Conservation (phyloP, 2,888 invertebrate genomes). For the Drosophila anomalata region DNA sequence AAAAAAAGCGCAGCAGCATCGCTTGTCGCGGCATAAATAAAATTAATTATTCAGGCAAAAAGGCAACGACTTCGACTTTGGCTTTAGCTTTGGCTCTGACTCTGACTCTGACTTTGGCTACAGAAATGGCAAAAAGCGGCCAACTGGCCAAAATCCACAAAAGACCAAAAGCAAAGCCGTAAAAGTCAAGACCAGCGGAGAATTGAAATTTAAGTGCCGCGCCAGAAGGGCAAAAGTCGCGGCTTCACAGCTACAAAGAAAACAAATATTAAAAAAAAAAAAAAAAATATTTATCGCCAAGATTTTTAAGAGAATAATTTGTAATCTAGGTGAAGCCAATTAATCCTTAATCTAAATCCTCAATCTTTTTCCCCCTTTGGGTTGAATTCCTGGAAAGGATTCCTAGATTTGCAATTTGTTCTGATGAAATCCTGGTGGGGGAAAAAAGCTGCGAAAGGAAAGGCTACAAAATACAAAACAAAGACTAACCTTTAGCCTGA, state of each 20-base stretch:
- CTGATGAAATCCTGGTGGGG: constrained; percentile 17
- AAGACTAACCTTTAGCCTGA: constrained; percentile 25
- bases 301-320: background rate
- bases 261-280: constrained; percentile 2
- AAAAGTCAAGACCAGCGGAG: constrained; percentile 52
- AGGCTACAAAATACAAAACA: constrained; percentile 32
- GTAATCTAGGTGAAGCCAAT: background rate
- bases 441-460: constrained; percentile 7
- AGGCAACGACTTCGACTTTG: constrained; percentile 31
- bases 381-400: background rate
- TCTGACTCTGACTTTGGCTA: constrained; percentile 8
- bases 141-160: constrained; percentile 36
- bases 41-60: constrained; percentile 62
- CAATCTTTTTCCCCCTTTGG: background rate
- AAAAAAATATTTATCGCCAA: constrained; percentile 27
- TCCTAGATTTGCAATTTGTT: constrained; percentile 14
- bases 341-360: background rate
- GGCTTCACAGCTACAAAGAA: background rate
- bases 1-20: constrained; percentile 41
- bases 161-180: constrained; percentile 50
- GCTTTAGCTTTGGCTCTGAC: constrained; percentile 14
- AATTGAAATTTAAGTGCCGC: constrained; percentile 43
- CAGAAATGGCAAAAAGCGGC: constrained; percentile 25
- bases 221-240: constrained; percentile 38
- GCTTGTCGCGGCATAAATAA: constrained; percentile 59